A percentile compares a stretch with the other conserved stretches of the same genome.
These are phyloP conservation scores for Sebastes itinus DNA, from an alignment of 2,797 vertebrate genomes.

Conservation along the genomic window DNA sequence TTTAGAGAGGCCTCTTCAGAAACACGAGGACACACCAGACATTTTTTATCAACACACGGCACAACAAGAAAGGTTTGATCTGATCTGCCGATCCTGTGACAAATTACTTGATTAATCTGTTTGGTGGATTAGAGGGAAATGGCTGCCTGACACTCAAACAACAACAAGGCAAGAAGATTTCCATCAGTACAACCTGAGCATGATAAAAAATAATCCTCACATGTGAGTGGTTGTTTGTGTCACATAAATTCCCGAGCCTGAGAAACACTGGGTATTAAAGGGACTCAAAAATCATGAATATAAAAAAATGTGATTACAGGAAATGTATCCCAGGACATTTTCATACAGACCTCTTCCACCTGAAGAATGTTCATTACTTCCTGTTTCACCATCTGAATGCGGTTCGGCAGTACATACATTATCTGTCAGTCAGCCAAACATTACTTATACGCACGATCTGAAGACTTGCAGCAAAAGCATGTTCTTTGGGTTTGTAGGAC, in stretches of 20 bases:
- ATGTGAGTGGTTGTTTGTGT: slow-evolving; percentile 14
- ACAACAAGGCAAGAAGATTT: slow-evolving; percentile 8
- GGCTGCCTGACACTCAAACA: not conserved
- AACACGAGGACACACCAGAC: not conserved
- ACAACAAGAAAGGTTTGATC: not conserved
- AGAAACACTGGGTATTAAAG: not conserved
- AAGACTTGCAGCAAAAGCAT: slow-evolving; percentile 20
- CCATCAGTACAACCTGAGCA: slow-evolving; percentile 15
- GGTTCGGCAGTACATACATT: not conserved
- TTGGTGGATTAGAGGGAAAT: slow-evolving; percentile 28
- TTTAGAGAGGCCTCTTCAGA: slow-evolving; percentile 14
- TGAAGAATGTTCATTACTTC: slow-evolving; percentile 33
- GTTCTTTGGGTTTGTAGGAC: slow-evolving; percentile 23
- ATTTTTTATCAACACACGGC: not conserved
- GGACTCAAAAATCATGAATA: slow-evolving; percentile 4
- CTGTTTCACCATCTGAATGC: slow-evolving; percentile 8
- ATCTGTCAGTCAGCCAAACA: slow-evolving; percentile 32
- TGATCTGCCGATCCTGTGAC: slow-evolving; percentile 38
- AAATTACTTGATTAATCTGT: slow-evolving; percentile 38
- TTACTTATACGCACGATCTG: slow-evolving; percentile 11
- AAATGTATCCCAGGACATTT: slow-evolving; percentile 40
- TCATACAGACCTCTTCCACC: not conserved
- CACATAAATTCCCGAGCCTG: not conserved
- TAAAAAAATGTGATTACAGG: slow-evolving; percentile 37
- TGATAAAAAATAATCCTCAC: slow-evolving; percentile 29